Base-by-base conservation (phyloP, 1,140 invertebrate genomes). In the Carposina sasakii region DNA sequence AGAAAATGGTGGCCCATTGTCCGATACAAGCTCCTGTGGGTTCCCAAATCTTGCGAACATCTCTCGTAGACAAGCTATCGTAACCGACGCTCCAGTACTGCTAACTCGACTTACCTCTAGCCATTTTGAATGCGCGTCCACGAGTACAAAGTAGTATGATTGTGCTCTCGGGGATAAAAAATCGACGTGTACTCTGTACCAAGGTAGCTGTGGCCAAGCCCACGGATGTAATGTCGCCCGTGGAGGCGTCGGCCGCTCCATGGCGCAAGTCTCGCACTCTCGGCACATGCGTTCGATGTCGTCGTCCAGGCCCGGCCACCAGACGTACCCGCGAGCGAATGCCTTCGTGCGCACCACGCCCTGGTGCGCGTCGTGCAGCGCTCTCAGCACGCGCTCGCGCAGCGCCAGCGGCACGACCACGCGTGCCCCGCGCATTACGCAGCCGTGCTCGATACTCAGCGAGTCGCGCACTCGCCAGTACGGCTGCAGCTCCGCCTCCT, bases 281-380 rank as follows among this genome's bases (percentile, higher is more conserved):
- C 19, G 21, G 22, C 45, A 48, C 10, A 60, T 40, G 3, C 57
- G 30, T 36, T 69, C 63, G 16, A 88, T 86, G 4, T 86, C 71
- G 13, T 52, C 21, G 49, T 88, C 76, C 1, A 88, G 76, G 3
- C 64, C 56, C 21, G 73, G 75, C 78, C 81, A 88, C 60, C 68
- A 88, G n/a, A 86, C 60, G 53, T 79, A 78, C 26, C 51, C 64
- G 19, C 81, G 47, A 13, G 87, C 85, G 8, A 87, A 30, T 3
- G 62, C 52, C 60, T 88, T 89, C 76, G 87, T 87, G 49, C 74
- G 71, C 1, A 78, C 74, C 6, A 87, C 76, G 2, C 84, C 85
- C 10, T 67, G 46, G 57, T 88, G 87, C 17, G 57, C 67, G 20
- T 53, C 34, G 63, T 88, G 84, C 4, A 88, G 45, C 43, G 79